Percentiles rank a stretch among this genome's conserved stretches.
Evolutionary conservation across 2,888 invertebrate genomes (phyloP).

Genomic region (Alentia gelatinosa): DNA sequence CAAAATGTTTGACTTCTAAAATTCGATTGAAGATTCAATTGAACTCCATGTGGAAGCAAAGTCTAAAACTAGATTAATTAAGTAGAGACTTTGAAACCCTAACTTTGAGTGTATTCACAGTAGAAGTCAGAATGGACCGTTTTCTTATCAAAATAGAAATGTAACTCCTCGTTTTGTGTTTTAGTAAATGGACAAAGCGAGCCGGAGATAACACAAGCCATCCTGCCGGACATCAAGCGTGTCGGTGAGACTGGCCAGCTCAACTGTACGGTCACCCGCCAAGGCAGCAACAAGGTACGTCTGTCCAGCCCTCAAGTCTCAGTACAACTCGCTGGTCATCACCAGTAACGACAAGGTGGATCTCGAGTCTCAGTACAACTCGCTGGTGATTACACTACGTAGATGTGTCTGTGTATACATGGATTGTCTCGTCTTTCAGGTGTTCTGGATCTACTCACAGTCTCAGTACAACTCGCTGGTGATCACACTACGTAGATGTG

Average conservation of each 20-base stretch:
- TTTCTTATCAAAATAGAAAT: too few relatives aligned
- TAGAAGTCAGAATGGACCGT: too few relatives aligned
- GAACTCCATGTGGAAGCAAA: too few relatives aligned
- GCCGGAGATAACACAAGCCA: conserved; percentile 77
- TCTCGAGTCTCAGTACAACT: conserved; percentile 61
- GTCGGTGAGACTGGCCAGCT: conserved; percentile 75
- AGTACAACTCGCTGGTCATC: conserved; percentile 54
- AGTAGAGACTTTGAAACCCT: too few relatives aligned
- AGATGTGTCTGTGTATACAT: background rate
- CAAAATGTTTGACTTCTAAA: too few relatives aligned
- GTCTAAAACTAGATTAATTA: too few relatives aligned
- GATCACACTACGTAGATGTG: conserved; percentile 62
- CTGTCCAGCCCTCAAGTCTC: too few relatives aligned
- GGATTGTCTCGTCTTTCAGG: conserved; percentile 55
- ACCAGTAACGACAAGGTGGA: conserved; percentile 61
- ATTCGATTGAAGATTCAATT: too few relatives aligned
- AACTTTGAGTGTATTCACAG: too few relatives aligned
- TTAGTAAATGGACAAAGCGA: conserved; percentile 65
- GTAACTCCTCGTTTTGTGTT: too few relatives aligned
- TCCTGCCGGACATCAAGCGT: conserved; percentile 77
- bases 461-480: background rate
- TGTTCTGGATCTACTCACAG: conserved; percentile 60
- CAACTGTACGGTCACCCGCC: conserved; percentile 75
- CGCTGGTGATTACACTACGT: conserved; percentile 28
- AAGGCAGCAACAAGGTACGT: conserved; percentile 62